Conservation (phyloP, 1,140 invertebrate genomes). For the Caerostris extrusa region DNA sequence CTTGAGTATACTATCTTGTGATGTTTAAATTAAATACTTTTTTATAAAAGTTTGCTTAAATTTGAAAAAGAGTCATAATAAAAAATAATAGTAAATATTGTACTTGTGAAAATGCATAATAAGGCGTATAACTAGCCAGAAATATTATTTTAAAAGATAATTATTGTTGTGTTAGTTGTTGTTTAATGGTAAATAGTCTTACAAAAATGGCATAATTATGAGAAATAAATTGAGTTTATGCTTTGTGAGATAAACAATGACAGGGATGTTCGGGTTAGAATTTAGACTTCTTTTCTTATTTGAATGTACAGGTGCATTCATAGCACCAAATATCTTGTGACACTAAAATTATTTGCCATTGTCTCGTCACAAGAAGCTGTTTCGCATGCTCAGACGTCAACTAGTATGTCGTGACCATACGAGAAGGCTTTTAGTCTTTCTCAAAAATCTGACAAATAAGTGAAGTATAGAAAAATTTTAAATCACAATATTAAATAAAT, state of each 20-base stretch:
- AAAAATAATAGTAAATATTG: too few relatives aligned
- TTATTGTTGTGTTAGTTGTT: too few relatives aligned
- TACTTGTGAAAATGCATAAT: too few relatives aligned
- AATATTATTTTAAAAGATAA: too few relatives aligned
- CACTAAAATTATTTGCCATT: slow-evolving; percentile 29
- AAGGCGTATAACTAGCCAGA: too few relatives aligned
- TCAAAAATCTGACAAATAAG: neutral
- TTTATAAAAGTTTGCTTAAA: too few relatives aligned
- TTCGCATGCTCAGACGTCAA: neutral
- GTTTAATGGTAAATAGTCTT: too few relatives aligned
- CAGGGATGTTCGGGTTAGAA: neutral
- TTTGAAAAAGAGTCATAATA: too few relatives aligned
- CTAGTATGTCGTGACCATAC: neutral
- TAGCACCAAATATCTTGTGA: neutral
- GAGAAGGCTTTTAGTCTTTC: neutral
- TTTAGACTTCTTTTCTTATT: neutral
- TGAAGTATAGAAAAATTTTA: neutral
- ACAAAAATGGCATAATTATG: neutral
- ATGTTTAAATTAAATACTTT: too few relatives aligned
- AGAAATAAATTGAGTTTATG: neutral
- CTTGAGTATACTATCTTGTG: too few relatives aligned
- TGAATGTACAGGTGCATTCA: neutral
- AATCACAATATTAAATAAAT: neutral
- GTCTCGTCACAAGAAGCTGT: neutral
- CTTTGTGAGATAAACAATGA: neutral